These are phyloP conservation scores for Talpa occidentalis DNA, from an alignment of 2,113 vertebrate genomes.

Conservation along the genomic window DNA sequence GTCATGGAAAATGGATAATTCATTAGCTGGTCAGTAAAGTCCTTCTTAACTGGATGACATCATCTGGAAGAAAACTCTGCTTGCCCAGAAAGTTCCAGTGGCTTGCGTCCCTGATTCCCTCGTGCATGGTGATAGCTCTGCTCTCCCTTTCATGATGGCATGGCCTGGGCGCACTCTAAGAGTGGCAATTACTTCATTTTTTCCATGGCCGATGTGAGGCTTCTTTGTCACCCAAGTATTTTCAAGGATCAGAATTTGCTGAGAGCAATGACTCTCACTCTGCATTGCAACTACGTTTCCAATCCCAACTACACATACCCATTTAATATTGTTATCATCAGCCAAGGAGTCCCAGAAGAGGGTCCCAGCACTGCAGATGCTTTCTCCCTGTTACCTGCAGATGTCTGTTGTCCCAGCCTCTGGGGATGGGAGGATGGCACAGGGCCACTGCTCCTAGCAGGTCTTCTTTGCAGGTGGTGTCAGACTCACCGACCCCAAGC, in stretches of 20 bases:
- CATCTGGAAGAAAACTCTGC: slow-evolving; percentile 76
- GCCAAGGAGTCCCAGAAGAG: neutral
- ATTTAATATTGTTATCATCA: neutral
- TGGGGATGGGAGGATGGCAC: neutral
- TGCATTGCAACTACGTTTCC: neutral
- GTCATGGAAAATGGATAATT: slow-evolving; percentile 67
- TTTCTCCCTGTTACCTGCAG: neutral
- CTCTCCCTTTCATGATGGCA: neutral
- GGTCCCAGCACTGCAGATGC: neutral
- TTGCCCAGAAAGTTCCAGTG: slow-evolving; percentile 26
- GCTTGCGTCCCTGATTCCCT: neutral
- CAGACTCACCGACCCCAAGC: neutral
- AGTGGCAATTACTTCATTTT: neutral
- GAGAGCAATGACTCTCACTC: neutral
- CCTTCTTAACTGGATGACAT: slow-evolving; percentile 66
- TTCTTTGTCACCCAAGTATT: neutral
- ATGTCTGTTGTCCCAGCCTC: neutral
- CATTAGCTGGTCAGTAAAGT: neutral
- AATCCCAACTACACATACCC: neutral
- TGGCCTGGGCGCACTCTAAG: neutral
- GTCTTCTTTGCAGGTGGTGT: neutral
- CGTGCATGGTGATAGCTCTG: neutral
- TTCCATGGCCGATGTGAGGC: neutral
- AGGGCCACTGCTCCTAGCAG: neutral
- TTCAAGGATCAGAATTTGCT: neutral